These are phyloP conservation scores for Aythya fuligula DNA, from an alignment of 2,797 vertebrate species.

Conservation along the genomic window DNA sequence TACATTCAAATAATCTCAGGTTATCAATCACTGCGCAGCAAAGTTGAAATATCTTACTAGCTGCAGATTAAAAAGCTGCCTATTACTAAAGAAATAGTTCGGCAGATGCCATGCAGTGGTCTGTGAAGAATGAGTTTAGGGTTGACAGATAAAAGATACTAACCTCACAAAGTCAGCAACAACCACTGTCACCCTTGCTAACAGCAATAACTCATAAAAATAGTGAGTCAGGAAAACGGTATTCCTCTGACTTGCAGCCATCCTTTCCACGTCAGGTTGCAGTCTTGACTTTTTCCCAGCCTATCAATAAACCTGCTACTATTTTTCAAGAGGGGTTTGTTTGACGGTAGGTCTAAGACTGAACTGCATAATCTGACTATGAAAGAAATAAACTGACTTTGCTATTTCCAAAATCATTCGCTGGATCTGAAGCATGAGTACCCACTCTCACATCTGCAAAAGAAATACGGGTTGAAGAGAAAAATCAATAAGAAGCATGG, in stretches of 20 bases:
- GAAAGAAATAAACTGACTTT: not conserved
- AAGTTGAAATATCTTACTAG: not conserved
- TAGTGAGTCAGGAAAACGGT: not conserved
- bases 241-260: not conserved
- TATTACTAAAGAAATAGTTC: not conserved
- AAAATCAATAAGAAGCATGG: not conserved
- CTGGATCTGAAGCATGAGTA: not conserved
- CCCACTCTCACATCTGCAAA: not conserved
- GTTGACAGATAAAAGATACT: not conserved
- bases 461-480: not conserved
- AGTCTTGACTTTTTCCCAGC: not conserved
- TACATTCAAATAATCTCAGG: not conserved
- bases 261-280: not conserved
- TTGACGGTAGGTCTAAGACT: not conserved
- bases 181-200: not conserved
- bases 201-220: not conserved
- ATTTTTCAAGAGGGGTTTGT: not conserved
- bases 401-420: not conserved
- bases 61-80: conserved; percentile 30
- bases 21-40: not conserved
- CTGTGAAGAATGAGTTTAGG: not conserved
- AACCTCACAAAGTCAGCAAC: not conserved
- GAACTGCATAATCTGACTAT: not conserved
- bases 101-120: not conserved
- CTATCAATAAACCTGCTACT: not conserved